These are phyloP conservation scores for Caenorhabditis doughertyi DNA, from an alignment of 2,888 invertebrate genomes.

Conservation along the genomic window DNA sequence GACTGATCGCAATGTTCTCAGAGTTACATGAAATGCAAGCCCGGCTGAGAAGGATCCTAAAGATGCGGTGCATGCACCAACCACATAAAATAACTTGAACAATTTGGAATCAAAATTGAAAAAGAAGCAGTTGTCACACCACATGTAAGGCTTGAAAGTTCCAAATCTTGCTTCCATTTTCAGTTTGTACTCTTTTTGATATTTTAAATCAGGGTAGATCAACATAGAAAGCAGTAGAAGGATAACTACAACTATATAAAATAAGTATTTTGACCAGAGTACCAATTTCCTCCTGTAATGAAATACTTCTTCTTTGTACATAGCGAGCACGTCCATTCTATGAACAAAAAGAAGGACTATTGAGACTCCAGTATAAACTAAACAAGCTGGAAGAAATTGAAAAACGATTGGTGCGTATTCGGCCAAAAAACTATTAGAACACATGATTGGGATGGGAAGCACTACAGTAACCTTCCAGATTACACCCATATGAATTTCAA, in stretches of 20 bases:
- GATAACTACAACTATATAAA: neutral
- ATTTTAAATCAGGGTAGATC: conserved; percentile 25
- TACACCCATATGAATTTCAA: conserved; percentile 28
- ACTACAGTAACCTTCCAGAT: conserved; percentile 16
- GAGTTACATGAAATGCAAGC: conserved; percentile 5
- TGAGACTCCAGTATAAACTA: conserved; percentile 14
- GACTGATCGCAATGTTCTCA: neutral
- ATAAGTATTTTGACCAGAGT: neutral
- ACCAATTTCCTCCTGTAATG: neutral
- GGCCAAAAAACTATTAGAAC: conserved; percentile 16
- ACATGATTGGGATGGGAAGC: conserved; percentile 7
- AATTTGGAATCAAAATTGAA: conserved; percentile 26
- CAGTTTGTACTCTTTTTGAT: conserved; percentile 10
- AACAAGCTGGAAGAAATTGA: conserved; percentile 1
- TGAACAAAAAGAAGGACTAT: conserved; percentile 13
- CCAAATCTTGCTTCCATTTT: conserved; percentile 22
- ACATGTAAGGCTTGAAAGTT: conserved; percentile 11
- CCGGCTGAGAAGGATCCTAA: conserved; percentile 7
- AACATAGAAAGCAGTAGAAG: neutral
- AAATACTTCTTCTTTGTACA: neutral
- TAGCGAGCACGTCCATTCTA: conserved; percentile 13
- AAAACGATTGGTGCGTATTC: conserved; percentile 23
- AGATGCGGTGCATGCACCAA: neutral
- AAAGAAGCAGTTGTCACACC: conserved; percentile 35
- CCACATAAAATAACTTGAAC: conserved; percentile 13